Percentiles rank a stretch among this genome's conserved stretches.
These are phyloP conservation scores for Dufourea novaeangliae DNA, from an alignment of 1,140 invertebrate species.

Conservation along the genomic window DNA sequence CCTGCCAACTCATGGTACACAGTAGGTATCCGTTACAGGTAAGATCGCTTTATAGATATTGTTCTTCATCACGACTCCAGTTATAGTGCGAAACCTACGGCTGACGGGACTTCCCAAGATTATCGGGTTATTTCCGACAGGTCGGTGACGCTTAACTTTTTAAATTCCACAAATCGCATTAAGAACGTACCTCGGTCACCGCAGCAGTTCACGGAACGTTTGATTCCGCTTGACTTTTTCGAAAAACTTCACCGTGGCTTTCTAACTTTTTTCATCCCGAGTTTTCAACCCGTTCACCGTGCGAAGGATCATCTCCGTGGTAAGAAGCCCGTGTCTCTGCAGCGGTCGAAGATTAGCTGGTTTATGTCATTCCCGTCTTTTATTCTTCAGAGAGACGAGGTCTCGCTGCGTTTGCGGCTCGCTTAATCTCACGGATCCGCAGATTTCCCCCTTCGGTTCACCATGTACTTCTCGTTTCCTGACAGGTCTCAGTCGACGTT, in stretches of 20 bases:
- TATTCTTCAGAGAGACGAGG: background rate
- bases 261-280: conserved; percentile 32
- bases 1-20: no score
- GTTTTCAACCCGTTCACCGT: conserved; percentile 27
- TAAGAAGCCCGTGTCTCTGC: background rate
- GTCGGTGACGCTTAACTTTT: conserved; percentile 64
- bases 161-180: conserved; percentile 67
- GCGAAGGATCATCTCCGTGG: conserved; percentile 47
- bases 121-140: conserved; percentile 48
- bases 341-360: conserved; percentile 48
- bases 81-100: conserved; percentile 26
- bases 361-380: conserved; percentile 37
- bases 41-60: no score
- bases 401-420: background rate
- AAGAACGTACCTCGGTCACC: conserved; percentile 4
- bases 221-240: conserved; percentile 48
- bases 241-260: background rate
- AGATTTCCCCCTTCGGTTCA: background rate
- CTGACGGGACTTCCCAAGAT: conserved; percentile 45
- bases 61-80: no score
- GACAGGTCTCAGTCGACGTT: background rate
- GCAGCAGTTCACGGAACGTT: background rate
- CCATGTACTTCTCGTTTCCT: conserved; percentile 9
- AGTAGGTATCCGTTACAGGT: no score
- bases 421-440: conserved; percentile 29